phyloP scores from a whole-genome alignment of 2,797 vertebrate genomes.

The Saguinus oedipus region DNA sequence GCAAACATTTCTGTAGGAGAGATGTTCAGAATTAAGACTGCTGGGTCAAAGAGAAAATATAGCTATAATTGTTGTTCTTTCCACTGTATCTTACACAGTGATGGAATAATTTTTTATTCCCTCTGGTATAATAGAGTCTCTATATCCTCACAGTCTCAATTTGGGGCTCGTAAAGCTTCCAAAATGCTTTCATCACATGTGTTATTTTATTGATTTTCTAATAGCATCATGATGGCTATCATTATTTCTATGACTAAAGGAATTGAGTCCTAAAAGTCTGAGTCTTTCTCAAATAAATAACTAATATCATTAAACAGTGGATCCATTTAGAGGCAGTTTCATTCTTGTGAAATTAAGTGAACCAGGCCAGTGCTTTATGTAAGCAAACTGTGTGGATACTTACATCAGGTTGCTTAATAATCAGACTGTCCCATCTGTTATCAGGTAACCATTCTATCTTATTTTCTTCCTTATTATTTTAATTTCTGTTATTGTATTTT shows the following conservation, averaged over 20 bases:
- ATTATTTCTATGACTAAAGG: neutral
- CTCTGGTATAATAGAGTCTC: neutral
- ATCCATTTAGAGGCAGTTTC: neutral
- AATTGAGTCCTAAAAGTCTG: neutral
- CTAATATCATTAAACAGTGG: neutral
- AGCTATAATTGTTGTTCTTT: neutral
- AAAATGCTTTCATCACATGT: neutral
- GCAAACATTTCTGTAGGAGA: neutral
- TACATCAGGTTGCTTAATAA: neutral
- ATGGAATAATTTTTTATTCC: neutral
- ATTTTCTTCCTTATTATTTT: neutral
- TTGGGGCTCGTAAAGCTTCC: neutral
- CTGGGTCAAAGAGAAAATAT: neutral
- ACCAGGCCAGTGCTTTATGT: neutral
- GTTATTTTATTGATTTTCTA: constrained; percentile 25
- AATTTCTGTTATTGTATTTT: neutral
- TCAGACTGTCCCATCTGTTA: neutral
- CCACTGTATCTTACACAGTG: neutral
- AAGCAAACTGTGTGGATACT: neutral
- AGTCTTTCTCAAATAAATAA: neutral
- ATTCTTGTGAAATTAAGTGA: neutral
- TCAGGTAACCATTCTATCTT: neutral
- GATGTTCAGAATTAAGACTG: neutral
- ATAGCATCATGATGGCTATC: neutral
- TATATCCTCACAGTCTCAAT: neutral